Conservation (phyloP, 2,888 invertebrate genomes). For the Cryptocephalus primarius region DNA sequence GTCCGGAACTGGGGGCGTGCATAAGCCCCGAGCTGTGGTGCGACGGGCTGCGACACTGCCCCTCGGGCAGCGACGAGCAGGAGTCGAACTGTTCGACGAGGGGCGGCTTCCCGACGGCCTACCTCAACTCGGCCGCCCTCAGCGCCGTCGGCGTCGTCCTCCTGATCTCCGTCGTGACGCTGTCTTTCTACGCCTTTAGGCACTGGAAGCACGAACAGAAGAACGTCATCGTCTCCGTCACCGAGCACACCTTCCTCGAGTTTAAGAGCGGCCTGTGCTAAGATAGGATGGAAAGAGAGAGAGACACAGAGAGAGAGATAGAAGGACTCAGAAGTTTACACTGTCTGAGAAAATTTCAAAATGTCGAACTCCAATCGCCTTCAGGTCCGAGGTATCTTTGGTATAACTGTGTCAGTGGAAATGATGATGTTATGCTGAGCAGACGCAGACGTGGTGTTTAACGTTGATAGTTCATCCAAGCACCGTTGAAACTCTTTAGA, state of each 20-base stretch:
- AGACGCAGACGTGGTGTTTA: not conserved
- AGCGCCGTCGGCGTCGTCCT: constrained; percentile 22
- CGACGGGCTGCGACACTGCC: constrained; percentile 68
- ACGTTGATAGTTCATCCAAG: not conserved
- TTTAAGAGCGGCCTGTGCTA: constrained; percentile 37
- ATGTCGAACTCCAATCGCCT: no score
- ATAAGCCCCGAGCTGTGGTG: constrained; percentile 71
- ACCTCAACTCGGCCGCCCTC: constrained; percentile 28
- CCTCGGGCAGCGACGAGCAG: constrained; percentile 71
- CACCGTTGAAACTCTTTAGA: no score
- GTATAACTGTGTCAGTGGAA: not conserved
- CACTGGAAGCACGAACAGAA: constrained; percentile 32
- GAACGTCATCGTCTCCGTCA: constrained; percentile 35
- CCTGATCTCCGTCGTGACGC: constrained; percentile 22
- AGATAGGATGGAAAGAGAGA: constrained; percentile 3
- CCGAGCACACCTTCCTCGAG: constrained; percentile 36
- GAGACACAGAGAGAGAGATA: not conserved
- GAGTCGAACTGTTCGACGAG: constrained; percentile 64
- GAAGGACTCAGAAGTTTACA: not conserved
- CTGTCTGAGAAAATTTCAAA: not conserved
- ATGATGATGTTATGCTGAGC: not conserved
- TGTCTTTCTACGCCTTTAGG: constrained; percentile 28
- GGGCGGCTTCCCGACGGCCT: constrained; percentile 54
- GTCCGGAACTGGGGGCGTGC: constrained; percentile 72
- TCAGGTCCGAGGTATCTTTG: no score